phyloP scores from a whole-genome alignment of 2,113 vertebrate genomes.

The Embiotoca jacksoni region DNA sequence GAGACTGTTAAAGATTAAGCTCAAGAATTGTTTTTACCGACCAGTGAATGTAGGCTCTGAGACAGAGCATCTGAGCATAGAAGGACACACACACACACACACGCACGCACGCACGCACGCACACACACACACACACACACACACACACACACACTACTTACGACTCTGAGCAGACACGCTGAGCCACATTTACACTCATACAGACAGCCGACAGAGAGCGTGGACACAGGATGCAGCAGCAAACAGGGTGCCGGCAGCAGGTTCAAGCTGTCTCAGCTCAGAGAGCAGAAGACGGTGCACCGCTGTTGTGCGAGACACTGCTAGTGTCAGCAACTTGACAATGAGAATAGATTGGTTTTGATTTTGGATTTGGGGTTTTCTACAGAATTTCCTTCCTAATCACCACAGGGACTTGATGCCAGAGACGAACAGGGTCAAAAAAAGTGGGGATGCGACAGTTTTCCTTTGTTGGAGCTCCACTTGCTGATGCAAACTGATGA shows the following conservation, averaged over 20 bases:
- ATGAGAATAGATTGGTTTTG: conserved; percentile 41
- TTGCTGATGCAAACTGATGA: too few relatives aligned
- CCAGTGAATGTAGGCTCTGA: too few relatives aligned
- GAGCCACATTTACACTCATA: background rate
- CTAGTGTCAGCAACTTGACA: conserved; percentile 37
- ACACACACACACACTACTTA: background rate
- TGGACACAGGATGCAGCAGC: conserved; percentile 17
- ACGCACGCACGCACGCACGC: background rate
- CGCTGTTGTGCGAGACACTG: conserved; percentile 11
- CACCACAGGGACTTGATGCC: background rate
- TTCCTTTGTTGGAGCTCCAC: too few relatives aligned
- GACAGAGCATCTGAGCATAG: background rate
- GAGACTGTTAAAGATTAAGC: too few relatives aligned
- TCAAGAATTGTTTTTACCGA: too few relatives aligned
- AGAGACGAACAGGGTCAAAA: background rate
- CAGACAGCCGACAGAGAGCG: conserved; percentile 33
- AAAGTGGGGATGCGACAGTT: conserved; percentile 18
- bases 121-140: background rate
- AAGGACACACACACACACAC: conserved; percentile 3
- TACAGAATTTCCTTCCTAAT: conserved; percentile 28
- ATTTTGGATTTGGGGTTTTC: conserved; percentile 28
- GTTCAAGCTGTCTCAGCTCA: conserved; percentile 47
- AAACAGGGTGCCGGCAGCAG: conserved; percentile 25
- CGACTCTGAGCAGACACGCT: background rate
- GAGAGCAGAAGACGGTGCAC: background rate